phyloP scores from a whole-genome alignment of 2,113 vertebrate genomes.

The Sus scrofa region T2T-Sscrofa CM000814.6:88992001-88992500 shows the following conservation, averaged over 20 bases:
- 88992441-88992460: background rate
- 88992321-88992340: background rate
- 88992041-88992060: background rate
- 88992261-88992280: background rate
- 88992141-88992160: conserved; percentile 43
- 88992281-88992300: background rate
- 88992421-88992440: background rate
- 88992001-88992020: conserved; percentile 4
- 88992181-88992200: background rate
- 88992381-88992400: background rate
- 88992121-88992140: conserved; percentile 37
- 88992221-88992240: background rate
- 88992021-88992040: background rate
- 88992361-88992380: background rate
- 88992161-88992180: background rate
- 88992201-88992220: background rate
- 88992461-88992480: background rate
- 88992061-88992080: conserved; percentile 17
- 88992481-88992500: background rate
- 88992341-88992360: background rate
- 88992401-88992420: background rate
- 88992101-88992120: conserved; percentile 49
- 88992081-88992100: conserved; percentile 38
- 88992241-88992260: background rate
- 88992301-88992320: background rate